Evolutionary conservation across 1,140 invertebrate species (phyloP).

Genomic region (Mactra quadrangularis): DNA sequence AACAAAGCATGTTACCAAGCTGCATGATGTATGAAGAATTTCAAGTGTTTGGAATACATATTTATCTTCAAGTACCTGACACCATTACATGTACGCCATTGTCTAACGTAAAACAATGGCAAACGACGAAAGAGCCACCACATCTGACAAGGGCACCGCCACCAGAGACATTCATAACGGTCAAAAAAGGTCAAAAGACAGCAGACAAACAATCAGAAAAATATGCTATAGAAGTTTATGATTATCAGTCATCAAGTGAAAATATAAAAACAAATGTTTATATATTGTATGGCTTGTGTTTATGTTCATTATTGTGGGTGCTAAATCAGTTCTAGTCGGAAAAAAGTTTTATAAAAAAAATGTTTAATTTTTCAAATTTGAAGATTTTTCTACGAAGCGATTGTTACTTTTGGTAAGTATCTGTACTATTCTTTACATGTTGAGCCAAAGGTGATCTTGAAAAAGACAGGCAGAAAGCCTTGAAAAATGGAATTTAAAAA

Average conservation of each 20-base stretch:
- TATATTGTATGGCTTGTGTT: background rate
- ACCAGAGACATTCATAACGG: constrained; percentile 13
- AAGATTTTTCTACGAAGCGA: no score
- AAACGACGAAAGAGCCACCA: constrained; percentile 7
- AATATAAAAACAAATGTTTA: background rate
- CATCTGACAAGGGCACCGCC: background rate
- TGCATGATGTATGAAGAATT: constrained; percentile 54
- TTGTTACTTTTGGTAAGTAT: no score
- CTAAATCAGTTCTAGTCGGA: no score
- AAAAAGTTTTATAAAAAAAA: no score
- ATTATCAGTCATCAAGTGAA: background rate
- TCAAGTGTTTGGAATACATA: constrained; percentile 58
- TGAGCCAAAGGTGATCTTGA: no score
- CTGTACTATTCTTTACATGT: no score
- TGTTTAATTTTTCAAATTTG: no score
- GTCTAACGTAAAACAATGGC: constrained; percentile 26
- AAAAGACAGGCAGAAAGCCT: no score
- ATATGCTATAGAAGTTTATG: constrained; percentile 38
- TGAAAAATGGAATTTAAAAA: no score
- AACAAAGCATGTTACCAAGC: constrained; percentile 43
- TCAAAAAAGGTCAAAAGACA: background rate
- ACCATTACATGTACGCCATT: constrained; percentile 26
- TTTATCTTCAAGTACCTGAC: constrained; percentile 45
- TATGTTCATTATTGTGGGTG: no score
- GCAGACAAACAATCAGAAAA: constrained; percentile 30